Conservation (phyloP, 2,797 vertebrate species). For the Oreonectes daqikongensis region DNA sequence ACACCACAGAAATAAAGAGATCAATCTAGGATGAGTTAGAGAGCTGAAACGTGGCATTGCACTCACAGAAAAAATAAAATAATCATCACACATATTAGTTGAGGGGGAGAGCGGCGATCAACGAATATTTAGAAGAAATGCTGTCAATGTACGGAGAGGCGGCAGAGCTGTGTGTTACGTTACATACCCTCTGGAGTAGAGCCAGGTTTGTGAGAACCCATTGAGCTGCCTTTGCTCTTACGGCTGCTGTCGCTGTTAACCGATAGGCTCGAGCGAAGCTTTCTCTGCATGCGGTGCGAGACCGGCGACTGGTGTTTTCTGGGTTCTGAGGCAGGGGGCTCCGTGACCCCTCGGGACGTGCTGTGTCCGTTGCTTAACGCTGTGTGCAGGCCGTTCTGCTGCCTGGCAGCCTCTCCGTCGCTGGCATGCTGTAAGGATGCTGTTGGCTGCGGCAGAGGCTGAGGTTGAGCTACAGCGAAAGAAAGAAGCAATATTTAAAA, state of each 20-base stretch:
- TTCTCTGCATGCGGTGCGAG: slow-evolving; percentile 92
- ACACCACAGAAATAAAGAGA: slow-evolving; percentile 58
- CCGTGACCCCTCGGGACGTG: slow-evolving; percentile 72
- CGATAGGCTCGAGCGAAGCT: slow-evolving; percentile 93
- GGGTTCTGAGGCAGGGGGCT: slow-evolving; percentile 70
- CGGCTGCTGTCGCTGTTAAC: slow-evolving; percentile 90
- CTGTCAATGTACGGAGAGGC: background rate
- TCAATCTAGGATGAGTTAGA: slow-evolving; percentile 12
- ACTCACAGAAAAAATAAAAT: slow-evolving; percentile 4
- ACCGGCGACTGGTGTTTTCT: slow-evolving; percentile 83
- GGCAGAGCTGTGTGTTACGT: background rate
- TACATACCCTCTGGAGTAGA: slow-evolving; percentile 92
- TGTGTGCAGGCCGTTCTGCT: slow-evolving; percentile 75
- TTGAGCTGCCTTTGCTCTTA: slow-evolving; percentile 89
- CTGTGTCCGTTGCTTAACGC: slow-evolving; percentile 80
- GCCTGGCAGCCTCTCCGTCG: slow-evolving; percentile 68
- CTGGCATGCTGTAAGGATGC: slow-evolving; percentile 72
- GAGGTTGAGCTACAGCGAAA: slow-evolving; percentile 85
- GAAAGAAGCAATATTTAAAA: background rate
- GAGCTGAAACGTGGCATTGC: slow-evolving; percentile 9
- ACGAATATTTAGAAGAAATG: background rate
- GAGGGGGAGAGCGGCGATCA: slow-evolving; percentile 16
- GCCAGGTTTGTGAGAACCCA: slow-evolving; percentile 85
- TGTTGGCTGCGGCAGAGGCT: slow-evolving; percentile 77
- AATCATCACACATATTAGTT: slow-evolving; percentile 37